Base-by-base conservation (phyloP, 2,888 invertebrate genomes). In the Druceiella hillmani region DNA sequence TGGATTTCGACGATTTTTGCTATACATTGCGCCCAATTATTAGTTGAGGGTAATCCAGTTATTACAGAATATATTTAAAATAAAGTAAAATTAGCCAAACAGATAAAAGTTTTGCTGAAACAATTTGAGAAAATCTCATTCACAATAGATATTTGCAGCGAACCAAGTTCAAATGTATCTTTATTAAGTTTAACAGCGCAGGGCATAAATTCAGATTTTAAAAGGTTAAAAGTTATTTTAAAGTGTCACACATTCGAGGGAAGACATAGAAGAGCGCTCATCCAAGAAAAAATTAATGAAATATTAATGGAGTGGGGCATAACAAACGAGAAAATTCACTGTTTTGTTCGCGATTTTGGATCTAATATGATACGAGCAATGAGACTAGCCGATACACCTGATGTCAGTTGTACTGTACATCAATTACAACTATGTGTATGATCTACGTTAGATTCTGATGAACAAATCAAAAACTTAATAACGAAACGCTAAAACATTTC, bases 281-380 rank as follows among this genome's bases (percentile, higher is more conserved):
- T 49, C 38, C 26, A 17, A 28, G 43, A 46, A 43, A 46, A 44
- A 36, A 36, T 42, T 37, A 43, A 44, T 10, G 40, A 16, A 28
- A 50, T 43, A 43, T 37, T 49, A 25, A 39, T 38, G 36, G 50
- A 51, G 41, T 51, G 49, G 50, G 37, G 35, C 34, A 41, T 51
- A 16, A 36, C 22, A 31, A 34, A 41, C n/a, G 43, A 48, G 39
- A 39, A 47, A 44, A 41, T 49, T 39, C 47, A 48, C 17, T 34
- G 35, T 11, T 32, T 34, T 4, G 12, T 34, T 5, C 12, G 28
- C 14, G 50, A 50, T 30, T 41, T 40, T 36, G 50, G 46, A 39
- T 49, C 47, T 11, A 47, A 49, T 43, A 48, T 50, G 45, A 36
- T 41, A 42, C 37, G 47, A 41, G 49, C 49, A 50, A 49, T 48